Evolutionary conservation across 2,113 vertebrate genomes (phyloP).

Genomic region (Upupa epops): DNA sequence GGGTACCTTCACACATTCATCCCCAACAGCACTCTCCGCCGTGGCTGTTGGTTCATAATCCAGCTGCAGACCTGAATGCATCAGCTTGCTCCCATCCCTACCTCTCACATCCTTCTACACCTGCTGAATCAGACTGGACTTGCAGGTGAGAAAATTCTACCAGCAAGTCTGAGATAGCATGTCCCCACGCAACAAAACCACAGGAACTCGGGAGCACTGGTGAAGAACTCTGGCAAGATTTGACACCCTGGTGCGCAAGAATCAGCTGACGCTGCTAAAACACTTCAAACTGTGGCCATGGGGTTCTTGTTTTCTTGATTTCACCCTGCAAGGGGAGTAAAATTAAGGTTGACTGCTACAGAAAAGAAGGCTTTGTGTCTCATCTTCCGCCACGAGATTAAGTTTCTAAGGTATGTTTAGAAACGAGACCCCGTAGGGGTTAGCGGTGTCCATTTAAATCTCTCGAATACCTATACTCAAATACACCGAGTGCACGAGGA

Average conservation of each 20-base stretch:
- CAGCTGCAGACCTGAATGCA: neutral
- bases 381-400: constrained; percentile 16
- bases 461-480: constrained; percentile 5
- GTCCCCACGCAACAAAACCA: neutral
- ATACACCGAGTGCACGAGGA: neutral
- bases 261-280: neutral
- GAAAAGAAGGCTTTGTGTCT: constrained; percentile 41
- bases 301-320: neutral
- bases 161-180: neutral
- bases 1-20: neutral
- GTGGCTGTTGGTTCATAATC: accelerated
- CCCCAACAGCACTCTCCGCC: neutral
- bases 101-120: neutral
- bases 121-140: neutral
- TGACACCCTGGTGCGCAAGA: neutral
- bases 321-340: neutral
- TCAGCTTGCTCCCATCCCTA: neutral
- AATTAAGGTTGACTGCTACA: neutral
- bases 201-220: neutral
- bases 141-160: neutral
- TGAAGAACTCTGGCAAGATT: neutral
- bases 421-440: neutral
- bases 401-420: constrained; percentile 11
- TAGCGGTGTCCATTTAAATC: constrained; percentile 54
- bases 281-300: neutral